phyloP scores from a whole-genome alignment of 2,888 invertebrate species.

The Chloroclystis v-ata region DNA sequence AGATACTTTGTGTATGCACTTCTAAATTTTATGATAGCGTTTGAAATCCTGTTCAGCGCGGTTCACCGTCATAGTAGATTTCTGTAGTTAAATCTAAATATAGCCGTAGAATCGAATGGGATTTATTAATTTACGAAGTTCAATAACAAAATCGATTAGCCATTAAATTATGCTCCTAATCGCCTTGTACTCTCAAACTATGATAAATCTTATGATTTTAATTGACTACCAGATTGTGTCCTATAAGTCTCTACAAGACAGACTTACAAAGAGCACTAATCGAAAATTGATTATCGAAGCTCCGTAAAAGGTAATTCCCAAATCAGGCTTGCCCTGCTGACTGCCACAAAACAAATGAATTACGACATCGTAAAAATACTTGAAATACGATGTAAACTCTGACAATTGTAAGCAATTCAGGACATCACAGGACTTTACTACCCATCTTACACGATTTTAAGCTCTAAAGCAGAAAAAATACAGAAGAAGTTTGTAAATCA shows the following conservation, averaged over 20 bases:
- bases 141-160: too few relatives aligned
- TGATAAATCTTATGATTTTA: neutral
- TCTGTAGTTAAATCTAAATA: too few relatives aligned
- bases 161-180: too few relatives aligned
- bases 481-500: constrained; percentile 37
- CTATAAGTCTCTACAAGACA: neutral
- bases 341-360: constrained; percentile 48
- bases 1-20: too few relatives aligned
- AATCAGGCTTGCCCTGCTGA: constrained; percentile 33
- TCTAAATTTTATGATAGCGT: too few relatives aligned
- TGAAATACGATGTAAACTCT: constrained; percentile 53
- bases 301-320: constrained; percentile 39
- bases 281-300: constrained; percentile 1
- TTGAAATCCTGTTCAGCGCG: too few relatives aligned
- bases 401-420: constrained; percentile 60
- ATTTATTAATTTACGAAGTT: too few relatives aligned
- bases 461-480: constrained; percentile 24
- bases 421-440: constrained; percentile 42
- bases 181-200: too few relatives aligned
- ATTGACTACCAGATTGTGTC: neutral
- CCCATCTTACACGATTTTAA: constrained; percentile 21
- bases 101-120: too few relatives aligned
- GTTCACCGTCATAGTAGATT: too few relatives aligned
- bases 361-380: constrained; percentile 62
- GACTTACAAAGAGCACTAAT: neutral